Conservation (phyloP, 2,113 vertebrate genomes). For the Mirounga angustirostris region DNA sequence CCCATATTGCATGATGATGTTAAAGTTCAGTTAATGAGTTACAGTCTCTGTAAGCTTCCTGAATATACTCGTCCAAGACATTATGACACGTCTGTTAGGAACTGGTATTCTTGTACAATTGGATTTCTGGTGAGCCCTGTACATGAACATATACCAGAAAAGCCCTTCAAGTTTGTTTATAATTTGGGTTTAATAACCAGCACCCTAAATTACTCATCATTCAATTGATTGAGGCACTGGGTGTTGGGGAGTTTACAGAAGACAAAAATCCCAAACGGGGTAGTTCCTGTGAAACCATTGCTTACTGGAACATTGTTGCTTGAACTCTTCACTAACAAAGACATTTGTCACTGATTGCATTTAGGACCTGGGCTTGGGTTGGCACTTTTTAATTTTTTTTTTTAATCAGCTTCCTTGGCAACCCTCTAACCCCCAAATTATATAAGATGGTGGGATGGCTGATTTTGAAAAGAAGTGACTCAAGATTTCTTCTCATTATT, state of each 20-base stretch:
- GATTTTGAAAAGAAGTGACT: slow-evolving; percentile 25
- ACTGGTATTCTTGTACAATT: not conserved
- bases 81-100: not conserved
- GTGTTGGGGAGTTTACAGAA: not conserved
- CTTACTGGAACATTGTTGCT: not conserved
- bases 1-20: not conserved
- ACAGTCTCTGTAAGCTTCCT: slow-evolving; percentile 62
- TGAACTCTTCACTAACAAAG: not conserved
- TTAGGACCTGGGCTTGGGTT: not conserved
- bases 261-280: not conserved
- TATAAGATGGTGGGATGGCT: not conserved
- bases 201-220: not conserved
- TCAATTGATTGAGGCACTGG: not conserved
- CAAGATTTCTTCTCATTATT: slow-evolving; percentile 79
- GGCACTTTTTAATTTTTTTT: not conserved
- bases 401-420: not conserved
- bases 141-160: not conserved
- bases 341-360: not conserved
- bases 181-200: not conserved
- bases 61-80: not conserved
- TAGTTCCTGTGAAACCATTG: not conserved
- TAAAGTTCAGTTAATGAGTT: slow-evolving; percentile 73
- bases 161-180: not conserved
- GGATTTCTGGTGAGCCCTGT: not conserved
- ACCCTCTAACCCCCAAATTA: not conserved